Base-by-base conservation (phyloP, 2,888 invertebrate species). In the Abscondita cerata region DNA sequence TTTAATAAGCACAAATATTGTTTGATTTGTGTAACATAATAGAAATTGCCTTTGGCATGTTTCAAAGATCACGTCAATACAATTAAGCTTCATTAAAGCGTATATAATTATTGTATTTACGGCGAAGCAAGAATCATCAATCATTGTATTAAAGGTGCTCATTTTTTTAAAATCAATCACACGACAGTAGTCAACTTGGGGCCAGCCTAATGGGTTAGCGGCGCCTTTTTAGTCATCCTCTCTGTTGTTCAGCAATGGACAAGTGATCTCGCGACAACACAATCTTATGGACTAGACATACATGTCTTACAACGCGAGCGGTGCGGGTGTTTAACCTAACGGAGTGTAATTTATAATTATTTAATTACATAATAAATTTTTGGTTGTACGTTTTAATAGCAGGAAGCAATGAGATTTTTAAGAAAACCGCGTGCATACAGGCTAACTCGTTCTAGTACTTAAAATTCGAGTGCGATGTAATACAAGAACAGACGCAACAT, bases 191-290 rank as follows among this genome's bases (percentile, higher is more conserved):
- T 52, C 31, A 61, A 56, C 51, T 52, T 53, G 59, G 55, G 55
- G 51, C 62, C 53, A 52, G 53, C 53, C 53, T 56, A 56, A 62
- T 63, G 64, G 58, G 67, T 66, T 67, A 60, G 52, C 61, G 68
- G 70, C 67, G 64, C 58, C 62, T 66, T 67, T 64, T 70, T 70
- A 67, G 70, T 68, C 68, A 68, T 67, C 64, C 62, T 64, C 62
- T 63, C 65, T 65, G 66, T 68, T 66, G 67, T 67, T 66, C 68
- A 64, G 68, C 59, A 64, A 64, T 66, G 65, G 62, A 65, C 66
- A 61, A 68, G 62, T 59, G 66, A 64, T 63, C 68, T 64, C 66
- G 67, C 63, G 58, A 51, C 58, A 55, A 36, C 58, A 57, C 41
- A 34, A 66, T 67, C 67, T 62, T 59, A 68, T 65, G 62, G 67